These are phyloP conservation scores for Aurelia sp. DNA, from an alignment of 30 jellyfish, hydroid and myxozoan species.

Conservation along the genomic window DNA sequence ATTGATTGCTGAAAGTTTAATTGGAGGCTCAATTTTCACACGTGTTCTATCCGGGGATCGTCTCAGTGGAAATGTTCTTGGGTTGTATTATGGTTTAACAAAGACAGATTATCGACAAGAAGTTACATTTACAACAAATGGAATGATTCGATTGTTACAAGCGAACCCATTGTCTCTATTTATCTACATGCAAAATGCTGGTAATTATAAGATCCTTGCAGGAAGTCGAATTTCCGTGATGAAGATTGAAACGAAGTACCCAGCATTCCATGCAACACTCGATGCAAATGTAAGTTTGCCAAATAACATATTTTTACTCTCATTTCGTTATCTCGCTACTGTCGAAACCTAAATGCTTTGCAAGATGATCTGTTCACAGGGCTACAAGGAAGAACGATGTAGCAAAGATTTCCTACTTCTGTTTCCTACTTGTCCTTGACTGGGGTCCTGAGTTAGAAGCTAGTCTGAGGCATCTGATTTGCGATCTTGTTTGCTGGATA, in stretches of 20 bases:
- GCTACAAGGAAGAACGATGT: too few relatives aligned
- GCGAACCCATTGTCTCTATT: constrained; percentile 53
- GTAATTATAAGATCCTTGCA: constrained; percentile 44
- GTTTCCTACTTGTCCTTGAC: too few relatives aligned
- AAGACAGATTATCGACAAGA: constrained; percentile 25
- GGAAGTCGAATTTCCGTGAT: constrained; percentile 87
- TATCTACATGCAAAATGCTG: constrained; percentile 68
- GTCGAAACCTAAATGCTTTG: too few relatives aligned
- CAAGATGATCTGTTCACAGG: too few relatives aligned
- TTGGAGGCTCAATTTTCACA: constrained; percentile 26
- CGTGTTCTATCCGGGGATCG: constrained; percentile 31
- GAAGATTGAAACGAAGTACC: constrained; percentile 64
- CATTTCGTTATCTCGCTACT: too few relatives aligned
- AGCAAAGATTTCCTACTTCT: too few relatives aligned
- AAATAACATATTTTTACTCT: neutral
- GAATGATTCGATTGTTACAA: constrained; percentile 55
- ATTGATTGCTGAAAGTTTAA: constrained; percentile 56
- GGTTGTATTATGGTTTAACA: constrained; percentile 45
- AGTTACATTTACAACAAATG: constrained; percentile 40
- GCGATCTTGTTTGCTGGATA: too few relatives aligned
- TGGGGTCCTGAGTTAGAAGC: too few relatives aligned
- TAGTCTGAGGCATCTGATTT: too few relatives aligned
- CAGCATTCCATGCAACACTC: constrained; percentile 74
- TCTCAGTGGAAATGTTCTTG: constrained; percentile 40
- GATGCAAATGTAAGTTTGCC: constrained; percentile 69